phyloP scores from a whole-genome alignment of 2,797 vertebrate genomes.

The Microctenopoma stevenorrisi region DNA sequence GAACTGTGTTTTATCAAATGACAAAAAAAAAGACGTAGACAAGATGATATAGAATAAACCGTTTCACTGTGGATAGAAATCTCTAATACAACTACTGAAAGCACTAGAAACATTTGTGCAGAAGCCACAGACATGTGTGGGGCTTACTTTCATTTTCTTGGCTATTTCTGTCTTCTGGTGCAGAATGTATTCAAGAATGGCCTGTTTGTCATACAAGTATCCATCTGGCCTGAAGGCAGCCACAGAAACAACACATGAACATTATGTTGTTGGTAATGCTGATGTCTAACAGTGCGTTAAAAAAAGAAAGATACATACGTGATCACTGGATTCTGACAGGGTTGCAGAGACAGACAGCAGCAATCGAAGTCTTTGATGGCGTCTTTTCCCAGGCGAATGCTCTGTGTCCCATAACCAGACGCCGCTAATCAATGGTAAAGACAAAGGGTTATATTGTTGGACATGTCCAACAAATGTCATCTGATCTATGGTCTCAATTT shows the following conservation, averaged over 20 bases:
- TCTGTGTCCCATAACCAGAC: conserved; percentile 93
- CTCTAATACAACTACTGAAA: too few relatives aligned
- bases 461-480: not conserved
- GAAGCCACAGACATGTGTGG: too few relatives aligned
- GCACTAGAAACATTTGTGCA: too few relatives aligned
- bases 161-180: conserved; percentile 91
- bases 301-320: conserved; percentile 80
- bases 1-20: too few relatives aligned
- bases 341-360: conserved; percentile 92
- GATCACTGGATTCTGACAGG: conserved; percentile 89
- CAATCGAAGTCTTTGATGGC: conserved; percentile 95
- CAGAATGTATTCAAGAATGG: conserved; percentile 92
- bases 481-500: not conserved
- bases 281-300: not conserved
- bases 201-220: conserved; percentile 91
- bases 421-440: conserved; percentile 76
- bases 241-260: conserved; percentile 20
- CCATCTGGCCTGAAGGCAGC: conserved; percentile 84
- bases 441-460: not conserved
- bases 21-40: too few relatives aligned
- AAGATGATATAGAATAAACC: too few relatives aligned
- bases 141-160: conserved; percentile 89
- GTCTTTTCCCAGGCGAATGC: conserved; percentile 90
- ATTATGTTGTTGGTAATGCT: not conserved
- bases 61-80: too few relatives aligned